phyloP scores from a whole-genome alignment of 1,140 invertebrate species.

The Mylabris phalerata region DNA sequence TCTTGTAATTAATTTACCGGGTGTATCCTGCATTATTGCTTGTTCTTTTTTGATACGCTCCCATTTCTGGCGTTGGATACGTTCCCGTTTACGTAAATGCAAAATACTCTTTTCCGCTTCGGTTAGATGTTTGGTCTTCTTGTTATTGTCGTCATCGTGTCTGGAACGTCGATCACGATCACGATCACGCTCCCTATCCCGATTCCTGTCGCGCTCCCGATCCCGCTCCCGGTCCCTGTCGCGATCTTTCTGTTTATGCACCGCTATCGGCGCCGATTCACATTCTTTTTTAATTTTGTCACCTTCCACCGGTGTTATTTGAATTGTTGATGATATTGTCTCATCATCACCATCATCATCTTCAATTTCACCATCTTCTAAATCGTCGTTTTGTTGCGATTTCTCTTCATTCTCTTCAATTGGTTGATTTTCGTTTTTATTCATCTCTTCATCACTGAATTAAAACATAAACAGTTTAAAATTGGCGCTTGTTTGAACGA shows the following conservation, averaged over 20 bases:
- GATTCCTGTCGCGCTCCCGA: slow-evolving; percentile 35
- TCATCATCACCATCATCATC: slow-evolving; percentile 51
- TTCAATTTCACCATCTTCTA: slow-evolving; percentile 56
- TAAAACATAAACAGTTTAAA: too few species aligned
- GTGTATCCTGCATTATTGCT: slow-evolving; percentile 4
- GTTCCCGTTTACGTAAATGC: slow-evolving; percentile 37
- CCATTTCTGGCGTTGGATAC: slow-evolving; percentile 37
- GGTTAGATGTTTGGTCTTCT: slow-evolving; percentile 35
- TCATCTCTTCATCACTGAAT: too few species aligned
- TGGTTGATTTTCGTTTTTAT: too few species aligned
- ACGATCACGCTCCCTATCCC: slow-evolving; percentile 34
- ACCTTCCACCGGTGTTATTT: background rate
- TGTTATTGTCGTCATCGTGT: slow-evolving; percentile 19
- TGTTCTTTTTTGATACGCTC: slow-evolving; percentile 31
- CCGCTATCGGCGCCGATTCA: slow-evolving; percentile 2
- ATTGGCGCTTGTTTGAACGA: too few species aligned
- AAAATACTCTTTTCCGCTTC: slow-evolving; percentile 41
- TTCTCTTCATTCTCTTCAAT: too few species aligned
- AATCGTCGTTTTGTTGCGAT: slow-evolving; percentile 41
- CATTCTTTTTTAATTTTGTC: slow-evolving; percentile 18
- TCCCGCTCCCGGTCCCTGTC: slow-evolving; percentile 17
- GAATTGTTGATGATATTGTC: background rate
- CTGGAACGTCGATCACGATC: slow-evolving; percentile 22
- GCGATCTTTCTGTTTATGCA: slow-evolving; percentile 5
- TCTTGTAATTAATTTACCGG: background rate